Evolutionary conservation across 1,140 invertebrate species (phyloP), one percentile per base, ranked within the genome.

Genomic region (Mylabris phalerata): DNA sequence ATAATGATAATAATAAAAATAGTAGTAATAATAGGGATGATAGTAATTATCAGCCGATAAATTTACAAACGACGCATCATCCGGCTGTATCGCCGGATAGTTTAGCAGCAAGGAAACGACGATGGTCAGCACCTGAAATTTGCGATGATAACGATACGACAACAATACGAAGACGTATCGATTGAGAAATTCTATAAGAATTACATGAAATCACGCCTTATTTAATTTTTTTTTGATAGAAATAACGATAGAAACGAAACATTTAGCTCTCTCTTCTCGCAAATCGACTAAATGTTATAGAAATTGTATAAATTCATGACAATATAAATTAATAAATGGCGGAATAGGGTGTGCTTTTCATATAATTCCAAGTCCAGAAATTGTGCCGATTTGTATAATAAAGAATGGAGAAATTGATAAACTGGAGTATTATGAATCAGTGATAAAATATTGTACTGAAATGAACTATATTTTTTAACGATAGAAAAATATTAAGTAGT

Each of bases 91-190:
- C 71, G 13, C 62, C 67, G 4, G 70, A 71, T 24, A 68, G 64
- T 48, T 44, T 50, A 13, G 62, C 79, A 59, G 75, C 78, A 2
- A 78, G 80, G 48, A 84, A 84, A 66, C 69, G 83, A 42, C 73
- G 83, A 39, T 85, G 82, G 82, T 85, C 83, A 4, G 83, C 83
- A 3, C 82, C 83, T 4, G 83, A 84, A 57, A 76, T 81, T 42
- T 75, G 75, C 67, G 79, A 78, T 42, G 79, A 81, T 48, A 78
- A 81, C 47, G 69, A 74, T 43, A n/a, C 32, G 7, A 44, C 9
- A 39, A 13, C 7, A 10, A 38, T 56, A 7, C 13, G 5, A 40
- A 40, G 25, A 41, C 46, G 43, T 26, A 42, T 39, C 55, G 13
- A 48, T 48, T 27, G 40, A 45, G 45, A 55, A 49, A 25, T 59